Conservation (phyloP, 1,140 invertebrate genomes). For the Ceratosolen fusciceps region DNA sequence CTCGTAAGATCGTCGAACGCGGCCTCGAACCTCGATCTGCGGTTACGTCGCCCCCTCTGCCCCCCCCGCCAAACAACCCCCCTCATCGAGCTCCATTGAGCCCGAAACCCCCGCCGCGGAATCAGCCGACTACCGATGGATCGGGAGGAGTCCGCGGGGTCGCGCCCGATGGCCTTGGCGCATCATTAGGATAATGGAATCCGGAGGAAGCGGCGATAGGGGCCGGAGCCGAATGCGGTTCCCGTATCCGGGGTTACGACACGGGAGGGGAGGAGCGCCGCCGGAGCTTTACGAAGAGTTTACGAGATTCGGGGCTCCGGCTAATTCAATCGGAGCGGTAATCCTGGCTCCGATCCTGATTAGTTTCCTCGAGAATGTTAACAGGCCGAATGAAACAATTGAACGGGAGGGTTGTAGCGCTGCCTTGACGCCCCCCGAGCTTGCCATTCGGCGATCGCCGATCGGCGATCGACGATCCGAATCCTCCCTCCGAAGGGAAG, state of each 20-base stretch:
- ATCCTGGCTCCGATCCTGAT: slow-evolving; percentile 65
- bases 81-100: no score
- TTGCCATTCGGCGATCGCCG: neutral
- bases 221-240: no score
- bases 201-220: neutral
- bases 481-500: neutral
- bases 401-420: slow-evolving; percentile 9
- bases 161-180: neutral
- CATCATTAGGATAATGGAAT: slow-evolving; percentile 42
- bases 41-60: no score
- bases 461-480: neutral
- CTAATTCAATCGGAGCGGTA: slow-evolving; percentile 66
- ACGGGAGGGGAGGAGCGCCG: slow-evolving; percentile 62
- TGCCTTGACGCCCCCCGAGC: neutral
- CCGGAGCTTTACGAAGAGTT: slow-evolving; percentile 65
- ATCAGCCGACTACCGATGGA: neutral
- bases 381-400: slow-evolving; percentile 44
- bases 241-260: slow-evolving; percentile 48
- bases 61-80: no score
- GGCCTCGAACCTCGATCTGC: slow-evolving; percentile 18
- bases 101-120: neutral
- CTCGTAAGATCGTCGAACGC: slow-evolving; percentile 6
- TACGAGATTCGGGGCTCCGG: slow-evolving; percentile 59
- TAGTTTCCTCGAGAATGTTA: slow-evolving; percentile 59
- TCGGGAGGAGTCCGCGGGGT: neutral